phyloP scores from a whole-genome alignment of 2,113 vertebrate species.

The Etheostoma spectabile region DNA sequence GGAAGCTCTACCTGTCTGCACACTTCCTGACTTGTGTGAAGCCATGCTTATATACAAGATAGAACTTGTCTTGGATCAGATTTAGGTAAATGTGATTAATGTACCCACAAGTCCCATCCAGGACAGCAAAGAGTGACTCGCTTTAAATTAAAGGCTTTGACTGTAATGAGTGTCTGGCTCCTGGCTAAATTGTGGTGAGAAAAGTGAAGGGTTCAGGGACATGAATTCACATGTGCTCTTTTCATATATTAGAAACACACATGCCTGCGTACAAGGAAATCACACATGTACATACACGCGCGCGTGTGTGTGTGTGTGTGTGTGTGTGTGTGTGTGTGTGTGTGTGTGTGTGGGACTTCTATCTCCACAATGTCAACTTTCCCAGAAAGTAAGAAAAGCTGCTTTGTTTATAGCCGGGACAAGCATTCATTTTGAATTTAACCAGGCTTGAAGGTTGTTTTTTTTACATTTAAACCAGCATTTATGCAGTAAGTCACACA shows the following conservation, averaged over 20 bases:
- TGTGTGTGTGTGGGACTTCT: no score
- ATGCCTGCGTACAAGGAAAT: neutral
- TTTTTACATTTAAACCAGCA: constrained; percentile 29
- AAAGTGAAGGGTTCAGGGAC: constrained; percentile 57
- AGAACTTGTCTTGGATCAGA: constrained; percentile 62
- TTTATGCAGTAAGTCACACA: constrained; percentile 9
- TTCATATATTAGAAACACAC: constrained; percentile 36
- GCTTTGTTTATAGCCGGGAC: constrained; percentile 43
- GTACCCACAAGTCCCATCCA: constrained; percentile 41
- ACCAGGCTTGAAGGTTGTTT: constrained; percentile 21
- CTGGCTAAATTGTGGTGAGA: constrained; percentile 57
- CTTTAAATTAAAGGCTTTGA: constrained; percentile 72
- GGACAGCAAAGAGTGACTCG: constrained; percentile 24
- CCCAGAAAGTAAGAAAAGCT: constrained; percentile 31
- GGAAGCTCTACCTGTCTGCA: constrained; percentile 78
- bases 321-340: no score
- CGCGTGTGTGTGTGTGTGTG: no score
- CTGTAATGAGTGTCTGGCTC: constrained; percentile 51
- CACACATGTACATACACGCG: constrained; percentile 10
- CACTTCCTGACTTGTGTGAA: constrained; percentile 63
- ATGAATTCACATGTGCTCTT: constrained; percentile 66
- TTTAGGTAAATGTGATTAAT: constrained; percentile 66
- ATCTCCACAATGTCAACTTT: constrained; percentile 26
- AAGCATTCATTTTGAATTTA: constrained; percentile 10
- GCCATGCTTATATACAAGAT: constrained; percentile 66